Percentiles rank a stretch among this genome's conserved stretches.
These are phyloP conservation scores for Desmodus rotundus DNA, from an alignment of 2,113 vertebrate species.

Conservation along the genomic window DNA sequence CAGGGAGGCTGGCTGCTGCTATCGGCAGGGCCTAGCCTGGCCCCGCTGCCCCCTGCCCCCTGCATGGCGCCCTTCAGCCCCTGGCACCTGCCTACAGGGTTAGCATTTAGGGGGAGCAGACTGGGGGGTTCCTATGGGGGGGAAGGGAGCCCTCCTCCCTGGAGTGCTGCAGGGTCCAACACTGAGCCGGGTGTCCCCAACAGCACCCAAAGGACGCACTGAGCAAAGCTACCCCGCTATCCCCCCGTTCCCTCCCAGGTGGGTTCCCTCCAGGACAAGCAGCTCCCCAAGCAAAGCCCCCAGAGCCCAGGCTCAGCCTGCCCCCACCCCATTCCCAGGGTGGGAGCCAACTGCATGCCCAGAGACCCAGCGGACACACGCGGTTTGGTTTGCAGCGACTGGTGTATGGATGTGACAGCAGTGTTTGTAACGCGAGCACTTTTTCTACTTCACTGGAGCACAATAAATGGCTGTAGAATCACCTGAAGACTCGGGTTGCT, in stretches of 20 bases:
- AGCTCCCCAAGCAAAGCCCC: neutral
- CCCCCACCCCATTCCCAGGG: constrained; percentile 10
- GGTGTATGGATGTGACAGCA: constrained; percentile 31
- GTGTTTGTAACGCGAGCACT: constrained; percentile 62
- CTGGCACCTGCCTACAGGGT: constrained; percentile 53
- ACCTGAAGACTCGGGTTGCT: neutral
- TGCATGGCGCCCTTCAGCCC: constrained; percentile 55
- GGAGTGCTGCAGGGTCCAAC: neutral
- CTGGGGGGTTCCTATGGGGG: neutral
- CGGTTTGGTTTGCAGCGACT: constrained; percentile 64
- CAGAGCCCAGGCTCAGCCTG: constrained; percentile 46
- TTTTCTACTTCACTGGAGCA: constrained; percentile 75
- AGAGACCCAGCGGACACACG: constrained; percentile 51
- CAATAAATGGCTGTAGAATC: constrained; percentile 71
- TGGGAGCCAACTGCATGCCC: constrained; percentile 61
- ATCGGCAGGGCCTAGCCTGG: neutral
- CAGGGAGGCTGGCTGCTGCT: constrained; percentile 50
- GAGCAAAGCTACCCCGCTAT: constrained; percentile 47
- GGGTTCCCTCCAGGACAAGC: constrained; percentile 48
- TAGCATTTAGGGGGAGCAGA: constrained; percentile 21
- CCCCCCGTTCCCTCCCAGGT: constrained; percentile 32
- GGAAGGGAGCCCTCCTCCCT: neutral
- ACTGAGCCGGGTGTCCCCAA: constrained; percentile 3
- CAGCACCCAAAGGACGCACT: constrained; percentile 15
- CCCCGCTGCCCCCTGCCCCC: constrained; percentile 24